Conservation (phyloP, 2,888 invertebrate species). For the Anarsia innoxiella region DNA sequence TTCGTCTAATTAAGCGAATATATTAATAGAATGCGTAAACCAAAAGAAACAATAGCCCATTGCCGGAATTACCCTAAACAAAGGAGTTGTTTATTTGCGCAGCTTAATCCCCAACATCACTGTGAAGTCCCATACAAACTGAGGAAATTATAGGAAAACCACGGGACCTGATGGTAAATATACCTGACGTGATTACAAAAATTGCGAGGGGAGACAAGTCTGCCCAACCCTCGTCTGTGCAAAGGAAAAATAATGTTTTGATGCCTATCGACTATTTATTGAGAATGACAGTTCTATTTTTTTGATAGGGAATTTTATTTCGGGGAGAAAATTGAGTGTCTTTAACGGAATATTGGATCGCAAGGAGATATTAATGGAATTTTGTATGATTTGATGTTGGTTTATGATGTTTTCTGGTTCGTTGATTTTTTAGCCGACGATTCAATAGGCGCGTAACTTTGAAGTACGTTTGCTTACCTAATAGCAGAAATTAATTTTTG, state of each 20-base stretch:
- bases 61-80: constrained; percentile 51
- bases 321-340: constrained; percentile 11
- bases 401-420: constrained; percentile 5
- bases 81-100: constrained; percentile 69
- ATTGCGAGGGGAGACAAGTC: constrained; percentile 39
- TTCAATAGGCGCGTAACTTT: too few species aligned
- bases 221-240: constrained; percentile 38
- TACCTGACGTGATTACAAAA: constrained; percentile 63
- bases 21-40: constrained; percentile 17
- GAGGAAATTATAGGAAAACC: constrained; percentile 2
- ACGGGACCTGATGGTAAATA: constrained; percentile 5
- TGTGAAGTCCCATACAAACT: constrained; percentile 6
- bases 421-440: too few species aligned
- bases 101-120: constrained; percentile 26
- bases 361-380: constrained; percentile 7
- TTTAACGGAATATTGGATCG: constrained; percentile 10
- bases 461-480: too few species aligned
- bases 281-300: constrained; percentile 43
- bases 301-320: constrained; percentile 13
- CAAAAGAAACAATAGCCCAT: constrained; percentile 42
- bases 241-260: constrained; percentile 45
- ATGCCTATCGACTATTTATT: constrained; percentile 49
- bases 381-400: constrained; percentile 3
- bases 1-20: constrained; percentile 13
- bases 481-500: too few species aligned